Percentiles rank a stretch among this genome's conserved stretches.
phyloP scores from a whole-genome alignment of 1,140 invertebrate species.

The Pristionchus pacificus region DNA sequence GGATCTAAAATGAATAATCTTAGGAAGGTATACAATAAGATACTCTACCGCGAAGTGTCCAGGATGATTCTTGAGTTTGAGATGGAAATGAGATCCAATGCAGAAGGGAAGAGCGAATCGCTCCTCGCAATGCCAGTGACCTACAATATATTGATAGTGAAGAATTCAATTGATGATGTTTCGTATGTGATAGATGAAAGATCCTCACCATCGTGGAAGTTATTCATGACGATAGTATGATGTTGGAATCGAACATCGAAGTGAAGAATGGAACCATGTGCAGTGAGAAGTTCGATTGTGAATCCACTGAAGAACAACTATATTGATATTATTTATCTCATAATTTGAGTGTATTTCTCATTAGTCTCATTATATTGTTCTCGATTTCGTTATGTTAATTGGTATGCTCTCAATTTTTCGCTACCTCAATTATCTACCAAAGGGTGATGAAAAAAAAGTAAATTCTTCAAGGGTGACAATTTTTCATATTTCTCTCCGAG shows the following conservation, averaged over 20 bases:
- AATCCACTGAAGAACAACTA: conserved; percentile 38
- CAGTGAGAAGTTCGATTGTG: conserved; percentile 27
- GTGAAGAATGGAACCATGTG: conserved; percentile 30
- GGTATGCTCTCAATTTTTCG: no score
- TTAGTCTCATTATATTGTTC: no score
- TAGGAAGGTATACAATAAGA: not conserved
- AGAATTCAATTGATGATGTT: conserved; percentile 5
- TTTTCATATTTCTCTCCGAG: no score
- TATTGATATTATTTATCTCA: not conserved
- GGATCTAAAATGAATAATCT: conserved; percentile 16
- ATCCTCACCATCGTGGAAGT: conserved; percentile 19
- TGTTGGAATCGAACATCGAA: conserved; percentile 33
- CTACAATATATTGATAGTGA: not conserved
- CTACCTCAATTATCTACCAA: no score
- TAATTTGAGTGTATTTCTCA: no score
- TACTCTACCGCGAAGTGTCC: conserved; percentile 24
- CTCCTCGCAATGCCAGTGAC: conserved; percentile 31
- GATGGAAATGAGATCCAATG: conserved; percentile 28
- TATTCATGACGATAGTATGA: no score
- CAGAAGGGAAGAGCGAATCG: conserved; percentile 25
- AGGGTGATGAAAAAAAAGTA: no score
- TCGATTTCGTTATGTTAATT: no score
- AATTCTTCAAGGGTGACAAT: no score
- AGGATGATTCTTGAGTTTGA: conserved; percentile 37
- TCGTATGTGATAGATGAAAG: conserved; percentile 28